A percentile compares a stretch with the other conserved stretches of the same genome.
Conservation (phyloP, 2,113 vertebrate species). For the Proterorhinus semilunaris region DNA sequence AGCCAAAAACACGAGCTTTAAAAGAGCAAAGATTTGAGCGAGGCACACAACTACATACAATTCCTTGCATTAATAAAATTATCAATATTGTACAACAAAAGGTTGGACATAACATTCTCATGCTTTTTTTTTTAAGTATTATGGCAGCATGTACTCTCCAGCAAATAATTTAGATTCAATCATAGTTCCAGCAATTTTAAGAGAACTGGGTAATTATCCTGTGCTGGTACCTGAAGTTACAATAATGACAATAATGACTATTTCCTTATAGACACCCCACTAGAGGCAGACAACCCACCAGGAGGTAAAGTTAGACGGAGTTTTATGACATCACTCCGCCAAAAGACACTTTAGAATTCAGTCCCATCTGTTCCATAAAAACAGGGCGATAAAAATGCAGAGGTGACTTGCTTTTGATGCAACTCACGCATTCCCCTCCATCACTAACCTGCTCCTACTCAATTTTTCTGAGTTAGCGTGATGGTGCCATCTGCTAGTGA, state of each 20-base stretch:
- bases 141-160: neutral
- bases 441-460: conserved; percentile 83
- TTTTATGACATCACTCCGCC: conserved; percentile 76
- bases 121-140: too few relatives aligned
- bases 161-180: neutral
- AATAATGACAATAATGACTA: conserved; percentile 39
- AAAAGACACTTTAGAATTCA: conserved; percentile 84
- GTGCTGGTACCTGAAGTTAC: conserved; percentile 22
- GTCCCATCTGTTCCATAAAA: conserved; percentile 85
- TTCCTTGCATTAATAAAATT: neutral
- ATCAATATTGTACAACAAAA: too few relatives aligned
- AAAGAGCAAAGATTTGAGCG: conserved; percentile 10
- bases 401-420: conserved; percentile 79
- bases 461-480: conserved; percentile 90
- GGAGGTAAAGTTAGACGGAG: conserved; percentile 31
- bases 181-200: neutral
- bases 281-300: conserved; percentile 32
- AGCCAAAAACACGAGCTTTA: conserved; percentile 42
- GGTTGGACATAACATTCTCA: too few relatives aligned
- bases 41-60: neutral
- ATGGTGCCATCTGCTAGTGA: conserved; percentile 90
- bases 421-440: conserved; percentile 81
- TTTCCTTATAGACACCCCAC: conserved; percentile 33
- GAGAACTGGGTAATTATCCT: conserved; percentile 20
- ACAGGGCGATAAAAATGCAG: conserved; percentile 73